Percentiles rank a stretch among this genome's conserved stretches.
Conservation (phyloP, 2,888 invertebrate species). For the Leucozona laternaria region DNA sequence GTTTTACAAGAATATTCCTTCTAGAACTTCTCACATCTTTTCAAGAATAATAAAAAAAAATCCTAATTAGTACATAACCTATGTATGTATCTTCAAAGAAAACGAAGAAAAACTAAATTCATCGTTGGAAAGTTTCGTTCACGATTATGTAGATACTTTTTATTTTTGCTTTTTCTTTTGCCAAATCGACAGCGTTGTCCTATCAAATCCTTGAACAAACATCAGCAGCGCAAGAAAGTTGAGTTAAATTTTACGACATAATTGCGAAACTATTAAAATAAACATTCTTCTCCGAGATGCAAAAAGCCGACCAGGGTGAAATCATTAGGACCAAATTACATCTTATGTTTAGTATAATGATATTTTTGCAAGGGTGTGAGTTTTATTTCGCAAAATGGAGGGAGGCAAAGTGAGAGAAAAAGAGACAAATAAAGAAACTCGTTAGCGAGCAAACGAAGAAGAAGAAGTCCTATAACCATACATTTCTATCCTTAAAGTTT, state of each 20-base stretch:
- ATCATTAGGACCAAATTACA: slow-evolving; percentile 73
- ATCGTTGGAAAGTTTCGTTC: slow-evolving; percentile 48
- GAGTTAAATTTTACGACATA: slow-evolving; percentile 73
- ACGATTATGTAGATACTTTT: neutral
- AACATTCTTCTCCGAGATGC: slow-evolving; percentile 68
- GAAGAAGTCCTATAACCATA: slow-evolving; percentile 46
- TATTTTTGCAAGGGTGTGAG: slow-evolving; percentile 40
- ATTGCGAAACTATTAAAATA: slow-evolving; percentile 76
- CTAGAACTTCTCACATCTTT: neutral
- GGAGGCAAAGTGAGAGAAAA: neutral
- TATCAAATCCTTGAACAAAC: slow-evolving; percentile 41
- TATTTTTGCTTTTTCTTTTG: neutral
- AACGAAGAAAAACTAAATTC: slow-evolving; percentile 46
- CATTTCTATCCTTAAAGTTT: slow-evolving; percentile 59
- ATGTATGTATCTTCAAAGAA: neutral
- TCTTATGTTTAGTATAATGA: slow-evolving; percentile 61
- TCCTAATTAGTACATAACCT: slow-evolving; percentile 54
- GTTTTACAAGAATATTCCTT: neutral
- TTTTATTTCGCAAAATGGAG: neutral
- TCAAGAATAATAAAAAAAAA: neutral
- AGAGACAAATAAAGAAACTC: slow-evolving; percentile 44
- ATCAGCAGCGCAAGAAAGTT: slow-evolving; percentile 26
- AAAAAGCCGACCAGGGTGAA: slow-evolving; percentile 59
- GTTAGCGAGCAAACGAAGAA: slow-evolving; percentile 37
- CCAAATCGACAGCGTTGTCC: slow-evolving; percentile 10